Conservation (phyloP, 2,888 invertebrate genomes). For the Drosophila monieri region DNA sequence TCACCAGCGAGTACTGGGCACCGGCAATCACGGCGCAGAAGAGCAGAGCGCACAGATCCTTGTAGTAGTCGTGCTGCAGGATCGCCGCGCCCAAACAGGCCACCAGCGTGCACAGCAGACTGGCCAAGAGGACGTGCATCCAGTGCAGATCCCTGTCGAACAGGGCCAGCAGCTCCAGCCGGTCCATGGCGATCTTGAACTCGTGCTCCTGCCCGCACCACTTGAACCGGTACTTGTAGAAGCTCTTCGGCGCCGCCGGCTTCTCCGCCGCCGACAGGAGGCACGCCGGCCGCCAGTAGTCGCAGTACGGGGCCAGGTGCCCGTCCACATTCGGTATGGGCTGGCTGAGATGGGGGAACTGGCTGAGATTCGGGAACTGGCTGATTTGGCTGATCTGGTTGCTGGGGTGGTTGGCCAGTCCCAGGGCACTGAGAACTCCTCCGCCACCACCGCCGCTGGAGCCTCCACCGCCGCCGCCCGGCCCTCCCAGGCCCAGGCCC, state of each 20-base stretch:
- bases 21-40: constrained; percentile 99
- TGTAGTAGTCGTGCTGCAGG: constrained; percentile 93
- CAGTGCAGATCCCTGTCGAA: constrained; percentile 95
- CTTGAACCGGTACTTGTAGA: constrained; percentile 83
- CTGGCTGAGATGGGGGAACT: constrained; percentile 54
- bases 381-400: constrained; percentile 38
- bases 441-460: constrained; percentile 8
- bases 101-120: constrained; percentile 92
- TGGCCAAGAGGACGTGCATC: constrained; percentile 90
- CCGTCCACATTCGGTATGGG: constrained; percentile 81
- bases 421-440: constrained; percentile 33
- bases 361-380: constrained; percentile 51
- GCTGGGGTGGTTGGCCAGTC: constrained; percentile 41
- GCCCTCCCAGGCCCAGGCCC: not conserved
- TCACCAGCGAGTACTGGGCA: constrained; percentile 97
- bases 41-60: constrained; percentile 95
- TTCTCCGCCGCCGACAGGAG: constrained; percentile 81
- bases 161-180: constrained; percentile 94
- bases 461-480: constrained; percentile 7
- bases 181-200: constrained; percentile 94
- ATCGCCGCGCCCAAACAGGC: constrained; percentile 93
- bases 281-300: constrained; percentile 83
- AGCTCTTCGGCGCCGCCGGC: constrained; percentile 81
- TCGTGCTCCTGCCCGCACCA: constrained; percentile 81
- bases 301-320: constrained; percentile 81